Evolutionary conservation across 2,113 vertebrate genomes (phyloP).

Genomic region (Misgurnus anguillicaudatus): DNA sequence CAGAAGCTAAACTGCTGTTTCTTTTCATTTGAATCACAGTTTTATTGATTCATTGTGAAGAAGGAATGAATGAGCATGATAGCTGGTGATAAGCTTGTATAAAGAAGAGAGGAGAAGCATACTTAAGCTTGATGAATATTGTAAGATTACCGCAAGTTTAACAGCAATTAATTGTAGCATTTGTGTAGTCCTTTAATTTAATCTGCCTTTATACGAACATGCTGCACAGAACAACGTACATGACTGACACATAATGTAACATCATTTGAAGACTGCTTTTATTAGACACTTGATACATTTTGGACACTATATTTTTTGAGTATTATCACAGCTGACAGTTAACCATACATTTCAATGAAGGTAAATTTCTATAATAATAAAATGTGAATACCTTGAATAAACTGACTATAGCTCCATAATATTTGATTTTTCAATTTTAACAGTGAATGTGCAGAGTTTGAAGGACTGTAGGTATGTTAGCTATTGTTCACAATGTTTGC

Average conservation of each 20-base stretch:
- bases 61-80: background rate
- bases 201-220: slow-evolving; percentile 14
- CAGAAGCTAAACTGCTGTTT: slow-evolving; percentile 4
- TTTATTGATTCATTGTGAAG: background rate
- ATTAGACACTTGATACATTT: background rate
- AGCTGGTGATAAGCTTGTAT: background rate
- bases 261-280: background rate
- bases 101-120: background rate
- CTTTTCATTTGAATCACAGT: background rate
- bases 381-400: slow-evolving; percentile 3
- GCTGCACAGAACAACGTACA: background rate
- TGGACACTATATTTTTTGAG: background rate
- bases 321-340: background rate
- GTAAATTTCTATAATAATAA: background rate
- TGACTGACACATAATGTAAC: background rate
- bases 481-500: background rate
- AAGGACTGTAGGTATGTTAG: background rate
- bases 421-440: no score
- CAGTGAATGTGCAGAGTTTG: no score
- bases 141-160: background rate
- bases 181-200: slow-evolving; percentile 16
- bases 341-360: background rate
- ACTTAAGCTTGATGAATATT: background rate
- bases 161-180: background rate
- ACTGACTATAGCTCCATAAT: background rate